These are phyloP conservation scores for Parazoanthus atlanticus DNA, from an alignment of 92 coral and sea anemone species.

Conservation along the genomic window DNA sequence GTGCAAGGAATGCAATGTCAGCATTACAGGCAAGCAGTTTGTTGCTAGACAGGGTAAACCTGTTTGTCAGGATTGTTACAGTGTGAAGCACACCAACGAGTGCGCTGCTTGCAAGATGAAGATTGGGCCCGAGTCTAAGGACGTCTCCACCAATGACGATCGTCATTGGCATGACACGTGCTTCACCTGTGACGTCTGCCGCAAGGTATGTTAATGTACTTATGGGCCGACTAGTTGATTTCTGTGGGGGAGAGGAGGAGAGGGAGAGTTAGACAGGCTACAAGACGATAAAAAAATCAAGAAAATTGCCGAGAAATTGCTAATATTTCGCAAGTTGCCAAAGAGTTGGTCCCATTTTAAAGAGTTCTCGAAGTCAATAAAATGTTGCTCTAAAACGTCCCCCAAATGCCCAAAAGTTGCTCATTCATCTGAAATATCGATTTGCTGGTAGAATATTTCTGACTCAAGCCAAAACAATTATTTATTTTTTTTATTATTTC, in stretches of 20 bases:
- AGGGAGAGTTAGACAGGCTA: too few relatives aligned
- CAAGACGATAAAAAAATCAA: not conserved
- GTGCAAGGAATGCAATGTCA: constrained; percentile 77
- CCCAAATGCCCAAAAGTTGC: too few relatives aligned
- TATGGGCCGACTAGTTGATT: not conserved
- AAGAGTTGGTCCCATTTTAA: too few relatives aligned
- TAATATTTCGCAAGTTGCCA: too few relatives aligned
- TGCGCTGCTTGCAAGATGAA: constrained; percentile 79
- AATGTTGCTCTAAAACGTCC: too few relatives aligned
- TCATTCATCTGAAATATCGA: too few relatives aligned
- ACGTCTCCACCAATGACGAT: constrained; percentile 79
- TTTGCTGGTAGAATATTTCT: too few relatives aligned
- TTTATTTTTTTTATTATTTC: too few relatives aligned
- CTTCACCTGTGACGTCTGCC: constrained; percentile 84
- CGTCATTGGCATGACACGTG: constrained; percentile 90
- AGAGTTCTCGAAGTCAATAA: too few relatives aligned
- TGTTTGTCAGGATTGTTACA: constrained; percentile 77
- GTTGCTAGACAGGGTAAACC: constrained; percentile 78
- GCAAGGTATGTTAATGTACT: constrained; percentile 13
- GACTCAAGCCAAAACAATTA: too few relatives aligned
- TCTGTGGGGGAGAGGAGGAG: not conserved
- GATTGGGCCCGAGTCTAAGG: constrained; percentile 89
- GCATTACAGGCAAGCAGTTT: constrained; percentile 95
- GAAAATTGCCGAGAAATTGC: too few relatives aligned
- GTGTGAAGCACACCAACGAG: constrained; percentile 57